These are phyloP conservation scores for Lampropteryx suffumata DNA, from an alignment of 2,888 invertebrate genomes.

Conservation along the genomic window DNA sequence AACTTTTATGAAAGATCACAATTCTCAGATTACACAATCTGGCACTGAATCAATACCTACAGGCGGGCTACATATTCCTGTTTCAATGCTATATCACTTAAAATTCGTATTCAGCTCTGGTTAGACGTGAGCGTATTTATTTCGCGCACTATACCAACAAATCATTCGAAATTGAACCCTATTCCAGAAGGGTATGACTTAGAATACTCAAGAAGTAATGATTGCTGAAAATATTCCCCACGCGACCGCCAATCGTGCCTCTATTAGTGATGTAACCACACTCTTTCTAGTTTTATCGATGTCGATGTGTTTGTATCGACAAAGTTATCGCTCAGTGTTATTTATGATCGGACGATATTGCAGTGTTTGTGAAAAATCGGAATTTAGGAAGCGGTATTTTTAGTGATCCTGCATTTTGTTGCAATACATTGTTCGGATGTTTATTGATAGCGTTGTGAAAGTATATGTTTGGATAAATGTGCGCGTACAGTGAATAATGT, in stretches of 20 bases:
- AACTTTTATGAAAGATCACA: too few relatives aligned
- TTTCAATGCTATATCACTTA: conserved; percentile 22
- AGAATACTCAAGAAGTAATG: conserved; percentile 17
- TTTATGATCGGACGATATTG: conserved; percentile 20
- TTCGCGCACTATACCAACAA: conserved; percentile 17
- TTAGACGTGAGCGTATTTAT: conserved; percentile 19
- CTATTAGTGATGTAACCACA: conserved; percentile 17
- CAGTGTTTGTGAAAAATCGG: conserved; percentile 14
- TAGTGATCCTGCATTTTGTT: conserved; percentile 6
- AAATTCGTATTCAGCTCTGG: conserved; percentile 28
- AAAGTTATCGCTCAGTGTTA: conserved; percentile 20
- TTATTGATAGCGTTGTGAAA: conserved; percentile 2
- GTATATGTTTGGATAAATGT: conserved; percentile 1
- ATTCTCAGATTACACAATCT: too few relatives aligned
- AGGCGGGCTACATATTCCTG: neutral
- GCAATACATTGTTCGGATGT: conserved; percentile 6
- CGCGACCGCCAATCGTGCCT: conserved; percentile 24
- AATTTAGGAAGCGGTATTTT: conserved; percentile 10
- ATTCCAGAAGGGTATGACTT: conserved; percentile 7
- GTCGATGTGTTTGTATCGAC: conserved; percentile 17
- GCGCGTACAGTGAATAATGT: conserved; percentile 4
- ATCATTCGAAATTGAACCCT: conserved; percentile 22
- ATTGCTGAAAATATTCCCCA: conserved; percentile 24
- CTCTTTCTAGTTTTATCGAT: conserved; percentile 16
- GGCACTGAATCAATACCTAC: too few relatives aligned